Evolutionary conservation across 2,113 vertebrate genomes (phyloP), one percentile per base, ranked within the genome.

Genomic region (Columba livia): DNA sequence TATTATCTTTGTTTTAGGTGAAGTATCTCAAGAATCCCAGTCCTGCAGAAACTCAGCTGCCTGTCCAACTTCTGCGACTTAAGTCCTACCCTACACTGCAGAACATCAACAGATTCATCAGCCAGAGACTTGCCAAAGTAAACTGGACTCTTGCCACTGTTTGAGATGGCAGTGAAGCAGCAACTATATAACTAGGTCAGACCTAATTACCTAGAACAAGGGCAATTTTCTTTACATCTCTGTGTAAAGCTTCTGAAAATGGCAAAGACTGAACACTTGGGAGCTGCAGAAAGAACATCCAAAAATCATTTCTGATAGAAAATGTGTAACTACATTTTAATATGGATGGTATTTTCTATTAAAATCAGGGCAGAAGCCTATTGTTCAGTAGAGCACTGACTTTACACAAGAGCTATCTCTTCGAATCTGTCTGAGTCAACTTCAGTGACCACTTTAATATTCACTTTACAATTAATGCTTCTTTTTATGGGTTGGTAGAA

Each of bases 381-480:
- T 87, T 96, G 94, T 86, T 92, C 86, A 88, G 82, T 15, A 73
- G 34, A 91, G 67, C 85, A 71, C 56, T 89, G 85, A 54, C 73
- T 94, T 93, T 67, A 93, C 54, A 62, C 9, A 81, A 53, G 57
- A 58, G 38, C 82, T 97, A 92, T 97, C 95, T 95, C 94, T 90
- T 51, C 40, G 85, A 94, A 97, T 97, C 96, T 92, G 71, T 77
- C 84, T 93, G 88, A 97, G 94, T 95, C 95, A 95, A 96, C 95
- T 96, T 96, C 91, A 95, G 94, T 90, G 90, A 97, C 94, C 93
- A 85, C 87, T 97, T 96, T 96, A 97, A 97, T 96, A 97, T 96
- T 96, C 97, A 90, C 94, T 97, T 95, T 94, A 93, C 96, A 97
- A 97, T 97, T 97, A 97, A 97, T 96, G 92, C 85, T 85, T 93